Evolutionary conservation across 2,888 invertebrate genomes (phyloP).

Genomic region (Beris morrisii): DNA sequence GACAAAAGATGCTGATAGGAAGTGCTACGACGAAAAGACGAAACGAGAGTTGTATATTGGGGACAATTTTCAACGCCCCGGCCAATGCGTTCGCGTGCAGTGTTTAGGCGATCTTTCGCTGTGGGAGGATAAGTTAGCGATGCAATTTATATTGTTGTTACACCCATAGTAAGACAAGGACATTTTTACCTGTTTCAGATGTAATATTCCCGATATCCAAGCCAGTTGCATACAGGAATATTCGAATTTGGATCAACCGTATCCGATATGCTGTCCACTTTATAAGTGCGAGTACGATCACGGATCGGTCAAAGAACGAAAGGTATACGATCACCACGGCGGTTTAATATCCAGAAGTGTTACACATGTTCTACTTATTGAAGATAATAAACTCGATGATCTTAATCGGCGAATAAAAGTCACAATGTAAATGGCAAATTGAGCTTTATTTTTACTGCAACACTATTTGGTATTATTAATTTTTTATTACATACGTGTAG

Average conservation of each 20-base stretch:
- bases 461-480: no score
- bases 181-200: slow-evolving; percentile 42
- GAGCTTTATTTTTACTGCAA: no score
- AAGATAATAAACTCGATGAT: slow-evolving; percentile 7
- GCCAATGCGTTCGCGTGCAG: slow-evolving; percentile 50
- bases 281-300: slow-evolving; percentile 47
- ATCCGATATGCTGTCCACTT: slow-evolving; percentile 51
- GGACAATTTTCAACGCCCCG: slow-evolving; percentile 49
- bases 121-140: slow-evolving; percentile 52
- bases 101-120: slow-evolving; percentile 49
- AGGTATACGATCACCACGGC: slow-evolving; percentile 51
- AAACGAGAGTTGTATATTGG: slow-evolving; percentile 50
- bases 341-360: slow-evolving; percentile 46
- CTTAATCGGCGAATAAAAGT: no score
- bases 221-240: slow-evolving; percentile 47
- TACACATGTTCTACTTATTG: slow-evolving; percentile 44
- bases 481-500: no score
- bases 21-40: slow-evolving; percentile 48
- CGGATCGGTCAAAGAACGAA: slow-evolving; percentile 44
- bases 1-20: slow-evolving; percentile 33
- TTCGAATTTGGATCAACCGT: slow-evolving; percentile 45
- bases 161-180: not conserved
- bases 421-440: no score
- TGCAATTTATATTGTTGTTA: slow-evolving; percentile 11
- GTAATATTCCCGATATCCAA: slow-evolving; percentile 46